Evolutionary conservation across 2,797 vertebrate genomes (phyloP).

Genomic region (Sarcophilus harrisii): DNA sequence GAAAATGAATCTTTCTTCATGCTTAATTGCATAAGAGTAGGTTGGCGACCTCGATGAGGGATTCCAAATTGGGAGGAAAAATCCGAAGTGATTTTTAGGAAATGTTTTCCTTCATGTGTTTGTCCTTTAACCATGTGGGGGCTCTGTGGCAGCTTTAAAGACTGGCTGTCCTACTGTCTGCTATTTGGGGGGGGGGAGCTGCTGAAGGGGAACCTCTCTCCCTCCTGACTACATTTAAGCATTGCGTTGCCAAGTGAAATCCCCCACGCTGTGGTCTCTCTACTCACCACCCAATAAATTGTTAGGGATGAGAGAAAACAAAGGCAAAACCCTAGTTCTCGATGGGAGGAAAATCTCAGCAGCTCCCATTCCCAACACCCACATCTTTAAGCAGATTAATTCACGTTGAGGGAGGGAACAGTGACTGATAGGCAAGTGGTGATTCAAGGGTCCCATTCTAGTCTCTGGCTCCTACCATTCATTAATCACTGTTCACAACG

Average conservation of each 20-base stretch:
- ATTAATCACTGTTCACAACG: background rate
- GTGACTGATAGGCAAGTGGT: conserved; percentile 22
- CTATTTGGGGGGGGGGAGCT: background rate
- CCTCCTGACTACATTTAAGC: background rate
- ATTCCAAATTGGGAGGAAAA: conserved; percentile 32
- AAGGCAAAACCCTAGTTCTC: background rate
- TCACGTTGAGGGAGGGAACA: background rate
- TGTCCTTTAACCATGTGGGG: background rate
- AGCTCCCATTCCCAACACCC: background rate
- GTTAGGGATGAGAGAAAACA: conserved; percentile 18
- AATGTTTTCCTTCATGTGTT: background rate
- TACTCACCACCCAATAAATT: background rate
- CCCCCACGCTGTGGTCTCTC: background rate
- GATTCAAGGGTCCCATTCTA: background rate
- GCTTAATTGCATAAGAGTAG: conserved; percentile 44
- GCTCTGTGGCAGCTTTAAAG: background rate
- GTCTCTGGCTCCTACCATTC: background rate
- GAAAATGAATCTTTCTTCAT: conserved; percentile 38
- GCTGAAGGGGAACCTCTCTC: conserved; percentile 8
- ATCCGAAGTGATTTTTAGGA: background rate
- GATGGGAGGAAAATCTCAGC: background rate
- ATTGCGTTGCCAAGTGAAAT: background rate
- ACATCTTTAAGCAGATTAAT: background rate
- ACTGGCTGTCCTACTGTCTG: background rate
- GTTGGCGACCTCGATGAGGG: conserved; percentile 16